Evolutionary conservation across 2,113 vertebrate genomes (phyloP), one percentile per base, ranked within the genome.

Genomic region (Echinops telfairi): DNA sequence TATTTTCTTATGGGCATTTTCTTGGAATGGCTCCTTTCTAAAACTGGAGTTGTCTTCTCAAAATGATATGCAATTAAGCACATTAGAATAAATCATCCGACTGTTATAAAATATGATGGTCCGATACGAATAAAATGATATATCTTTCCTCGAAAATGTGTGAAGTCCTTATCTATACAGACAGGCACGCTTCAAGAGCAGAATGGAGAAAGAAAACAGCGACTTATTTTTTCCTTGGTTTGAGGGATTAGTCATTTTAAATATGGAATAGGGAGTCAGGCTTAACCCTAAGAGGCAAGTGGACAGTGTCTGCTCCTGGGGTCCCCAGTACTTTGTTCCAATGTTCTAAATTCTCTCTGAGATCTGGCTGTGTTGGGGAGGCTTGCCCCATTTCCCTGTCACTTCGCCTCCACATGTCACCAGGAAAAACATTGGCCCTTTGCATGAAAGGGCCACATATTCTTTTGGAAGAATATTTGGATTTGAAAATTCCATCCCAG

Each of bases 11-110:
- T 6, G n/a, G 33, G 75, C 6, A 12, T 53, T 47, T 81, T 85
- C 2, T 17, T 0, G 31, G 73, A 70, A 87, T 22, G 15, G 62
- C 62, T 86, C 75, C 88, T 77, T 86, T 84, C 40, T 62, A 70
- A 95, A 95, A 95, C 90, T 91, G 80, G 78, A 94, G 62, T 88
- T 80, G n/a, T 95, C 36, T 80, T 38, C 36, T 94, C 53, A 81
- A 93, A 93, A 79, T 83, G 22, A 78, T 83, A 60, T 17, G 7
- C 40, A 31, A 25, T 58, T 78, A 80, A 88, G 43, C n/a, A 60
- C 8, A 25, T 81, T 75, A 71, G 7, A 79, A n/a, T 92, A 68
- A 86, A 83, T 94, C 43, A 90, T 92, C 47, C 57, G 43, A 93
- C 83, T 83, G 81, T 40, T 83, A 71, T 81, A 86, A 93, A 94